Percentiles rank a stretch among this genome's conserved stretches.
phyloP scores from a whole-genome alignment of 2,888 invertebrate genomes.

The Drosophila eohydei region DNA sequence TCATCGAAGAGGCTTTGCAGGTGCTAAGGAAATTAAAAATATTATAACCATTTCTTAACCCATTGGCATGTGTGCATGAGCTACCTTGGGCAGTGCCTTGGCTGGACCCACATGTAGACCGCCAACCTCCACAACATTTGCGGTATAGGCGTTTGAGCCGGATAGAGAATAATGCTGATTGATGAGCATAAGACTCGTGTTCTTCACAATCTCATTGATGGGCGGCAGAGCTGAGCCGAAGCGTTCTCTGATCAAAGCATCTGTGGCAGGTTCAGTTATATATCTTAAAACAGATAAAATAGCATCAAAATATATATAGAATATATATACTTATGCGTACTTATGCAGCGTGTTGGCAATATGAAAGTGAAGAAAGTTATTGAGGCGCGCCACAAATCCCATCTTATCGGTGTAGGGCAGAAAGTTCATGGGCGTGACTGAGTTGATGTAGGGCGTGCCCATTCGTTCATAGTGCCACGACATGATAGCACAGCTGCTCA shows the following conservation, averaged over 20 bases:
- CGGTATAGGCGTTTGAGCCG: slow-evolving; percentile 84
- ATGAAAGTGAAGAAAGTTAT: slow-evolving; percentile 83
- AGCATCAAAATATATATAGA: neutral
- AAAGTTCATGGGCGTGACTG: slow-evolving; percentile 86
- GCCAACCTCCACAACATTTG: slow-evolving; percentile 86
- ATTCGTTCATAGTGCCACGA: slow-evolving; percentile 87
- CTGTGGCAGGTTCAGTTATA: slow-evolving; percentile 82
- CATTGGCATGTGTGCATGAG: too few relatives aligned
- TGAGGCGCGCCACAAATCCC: slow-evolving; percentile 83
- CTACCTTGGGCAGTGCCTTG: slow-evolving; percentile 74
- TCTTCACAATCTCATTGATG: slow-evolving; percentile 84
- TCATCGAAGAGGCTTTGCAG: slow-evolving; percentile 30
- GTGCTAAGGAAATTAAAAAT: slow-evolving; percentile 22
- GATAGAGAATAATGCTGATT: slow-evolving; percentile 86
- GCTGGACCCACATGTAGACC: slow-evolving; percentile 85
- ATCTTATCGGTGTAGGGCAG: slow-evolving; percentile 84
- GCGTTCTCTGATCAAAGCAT: slow-evolving; percentile 83
- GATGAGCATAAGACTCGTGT: slow-evolving; percentile 83
- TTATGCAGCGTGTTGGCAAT: slow-evolving; percentile 66
- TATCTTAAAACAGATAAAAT: slow-evolving; percentile 45
- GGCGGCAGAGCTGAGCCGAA: slow-evolving; percentile 85
- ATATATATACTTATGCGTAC: slow-evolving; percentile 43
- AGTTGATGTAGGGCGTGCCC: slow-evolving; percentile 86
- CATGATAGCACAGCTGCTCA: slow-evolving; percentile 87
- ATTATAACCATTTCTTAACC: too few relatives aligned